Base-by-base conservation (phyloP, 2,888 invertebrate species). In the Elegia similella region DNA sequence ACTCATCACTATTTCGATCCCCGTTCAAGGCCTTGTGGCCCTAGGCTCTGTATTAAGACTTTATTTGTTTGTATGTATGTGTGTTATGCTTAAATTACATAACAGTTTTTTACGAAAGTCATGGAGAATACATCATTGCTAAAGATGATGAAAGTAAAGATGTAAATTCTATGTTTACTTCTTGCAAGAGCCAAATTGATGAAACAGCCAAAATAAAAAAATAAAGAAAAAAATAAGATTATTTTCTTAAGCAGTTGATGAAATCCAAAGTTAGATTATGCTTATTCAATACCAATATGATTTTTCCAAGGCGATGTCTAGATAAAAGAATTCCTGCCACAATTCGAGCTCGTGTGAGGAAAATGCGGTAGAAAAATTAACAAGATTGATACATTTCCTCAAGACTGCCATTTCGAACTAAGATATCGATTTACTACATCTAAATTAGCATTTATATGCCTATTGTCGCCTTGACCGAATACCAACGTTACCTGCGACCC, bases 401-500 rank as follows among this genome's bases (percentile, higher is more conserved):
- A 30, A 30, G 6, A 3, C 6, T 30, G 6, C 32, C 32, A 6
- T 32, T 6, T 32, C 13, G 30, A 47, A 47, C n/a, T 7, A 23
- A 30, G 2, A 30, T 12, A 29, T 7, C 8, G 12, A 47, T 29
- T 29, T 30, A 34, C 10, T 10, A 10, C n/a, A n/a, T 23, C 5
- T 38, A 38, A n/a, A 38, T 38, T 30, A 47, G 13, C 47, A 30
- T 1, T 7, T n/a, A 30, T 13, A 47, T 23, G 8, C 23, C 46
- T 47, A 29, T n/a, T n/a, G n/a, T n/a, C n/a, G 32, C 56, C 53
- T 53, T 53, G 53, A 42, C 42, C 53, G 29, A 53, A 38, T 42
- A 42, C 53, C 42, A 23, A 23, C 6, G 29, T 42, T 42, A 43
- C 10, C 52, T 17, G 29, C 29, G 12, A 52, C 17, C 23, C 42